A percentile compares a stretch with the other conserved stretches of the same genome.
These are phyloP conservation scores for Drosophila gunungcola DNA, from an alignment of 1,140 invertebrate genomes.

Conservation along the genomic window DNA sequence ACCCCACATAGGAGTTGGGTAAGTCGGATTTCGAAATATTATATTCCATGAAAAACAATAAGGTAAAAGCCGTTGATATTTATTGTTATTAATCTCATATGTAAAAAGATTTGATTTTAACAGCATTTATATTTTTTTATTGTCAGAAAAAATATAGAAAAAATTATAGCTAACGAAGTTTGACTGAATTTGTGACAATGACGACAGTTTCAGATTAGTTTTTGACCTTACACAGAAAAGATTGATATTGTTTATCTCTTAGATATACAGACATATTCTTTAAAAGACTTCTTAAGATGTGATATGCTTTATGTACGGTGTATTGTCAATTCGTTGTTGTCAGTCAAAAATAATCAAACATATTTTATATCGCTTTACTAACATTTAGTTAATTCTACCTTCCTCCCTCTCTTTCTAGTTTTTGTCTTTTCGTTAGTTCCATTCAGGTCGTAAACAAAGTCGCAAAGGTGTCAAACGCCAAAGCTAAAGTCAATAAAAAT, in stretches of 20 bases:
- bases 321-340: neutral
- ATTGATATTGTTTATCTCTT: no score
- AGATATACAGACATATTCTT: no score
- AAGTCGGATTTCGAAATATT: constrained; percentile 3
- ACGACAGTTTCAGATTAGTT: no score
- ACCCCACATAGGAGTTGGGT: constrained; percentile 9
- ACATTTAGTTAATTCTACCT: constrained; percentile 17
- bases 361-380: constrained; percentile 36
- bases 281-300: neutral
- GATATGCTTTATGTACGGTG: neutral
- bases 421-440: constrained; percentile 18
- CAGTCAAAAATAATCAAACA: neutral
- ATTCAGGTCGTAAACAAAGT: constrained; percentile 66
- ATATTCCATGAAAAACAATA: no score
- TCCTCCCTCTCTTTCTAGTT: constrained; percentile 1
- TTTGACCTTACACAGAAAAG: no score
- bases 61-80: no score
- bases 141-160: no score
- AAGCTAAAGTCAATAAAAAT: constrained; percentile 80
- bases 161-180: no score
- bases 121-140: no score
- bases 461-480: constrained; percentile 75
- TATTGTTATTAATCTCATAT: no score
- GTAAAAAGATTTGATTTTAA: no score
- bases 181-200: no score